Base-by-base conservation (phyloP, 2,888 invertebrate genomes). In the Quadroppia sp. region DNA sequence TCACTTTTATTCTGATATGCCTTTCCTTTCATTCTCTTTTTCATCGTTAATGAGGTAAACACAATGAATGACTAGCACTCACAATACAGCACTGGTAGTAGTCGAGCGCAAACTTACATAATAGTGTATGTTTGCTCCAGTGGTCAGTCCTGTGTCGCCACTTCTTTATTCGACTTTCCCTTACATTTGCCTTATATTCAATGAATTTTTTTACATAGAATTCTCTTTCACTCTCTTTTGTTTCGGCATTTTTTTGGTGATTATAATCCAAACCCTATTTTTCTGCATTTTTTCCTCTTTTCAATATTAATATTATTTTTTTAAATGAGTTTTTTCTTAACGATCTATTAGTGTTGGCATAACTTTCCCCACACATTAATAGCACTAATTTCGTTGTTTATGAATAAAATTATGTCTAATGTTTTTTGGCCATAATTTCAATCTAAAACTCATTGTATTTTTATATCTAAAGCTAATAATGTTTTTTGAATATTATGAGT, bases 31-130 rank as follows among this genome's bases (percentile, higher is more conserved):
- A 32, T 61, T 61, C 32, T 64, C 23, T 13, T 64, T 64, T 64
- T 64, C 64, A n/a, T 64, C 64, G 64, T 64, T 64, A 64, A 64
- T 64, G 64, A 64, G 64, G 64, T 64, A 64, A 64, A 64, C 64
- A 64, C 64, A 64, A 64, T 64, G 64, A 64, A 64, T 64, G 64
- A 64, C 64, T 64, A 32, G 23, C 53, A 15, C 45, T 45, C 56
- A 56, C 56, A 28, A 32, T n/a, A 64, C n/a, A 36, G 64, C 64
- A 64, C 36, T 20, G 61, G 15, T 61, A 32, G n/a, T 20, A 15
- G 17, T 30, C 30, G 28, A 56, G 20, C 56, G 13, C 30, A 56
- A 28, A 56, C 11, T 28, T 56, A 56, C 17, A 56, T 64, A 64
- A 64, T 64, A 40, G 36, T 28, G 13, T 64, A 40, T 64, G n/a